Conservation (phyloP, 2,113 vertebrate species). For the Elgaria multicarinata region DNA sequence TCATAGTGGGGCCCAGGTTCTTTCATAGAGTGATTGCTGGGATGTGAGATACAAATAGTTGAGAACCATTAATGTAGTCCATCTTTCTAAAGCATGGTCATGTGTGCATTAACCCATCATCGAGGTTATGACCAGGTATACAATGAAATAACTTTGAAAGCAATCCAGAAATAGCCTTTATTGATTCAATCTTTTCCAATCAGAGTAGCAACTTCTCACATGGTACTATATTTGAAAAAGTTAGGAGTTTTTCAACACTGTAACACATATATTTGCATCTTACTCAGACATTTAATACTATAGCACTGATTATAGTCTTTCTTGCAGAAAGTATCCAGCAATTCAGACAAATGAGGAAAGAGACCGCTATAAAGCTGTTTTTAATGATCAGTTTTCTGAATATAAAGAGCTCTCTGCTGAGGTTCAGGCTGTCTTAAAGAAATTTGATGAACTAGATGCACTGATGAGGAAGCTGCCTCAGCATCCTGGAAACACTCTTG, state of each 20-base stretch:
- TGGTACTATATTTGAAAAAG: not conserved
- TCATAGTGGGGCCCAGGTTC: too few relatives aligned
- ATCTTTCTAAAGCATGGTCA: not conserved
- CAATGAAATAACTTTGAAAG: not conserved
- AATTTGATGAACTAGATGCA: slow-evolving; percentile 87
- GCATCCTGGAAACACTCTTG: slow-evolving; percentile 82
- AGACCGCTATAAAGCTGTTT: slow-evolving; percentile 93
- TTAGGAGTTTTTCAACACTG: not conserved
- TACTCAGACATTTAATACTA: not conserved
- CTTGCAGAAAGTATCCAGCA: slow-evolving; percentile 88
- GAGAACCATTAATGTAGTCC: not conserved
- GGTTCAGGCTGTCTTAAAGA: slow-evolving; percentile 85
- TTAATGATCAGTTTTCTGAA: slow-evolving; percentile 95
- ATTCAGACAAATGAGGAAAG: slow-evolving; percentile 88
- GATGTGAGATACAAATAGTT: too few relatives aligned
- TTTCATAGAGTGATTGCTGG: too few relatives aligned
- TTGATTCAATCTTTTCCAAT: not conserved
- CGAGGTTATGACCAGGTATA: not conserved
- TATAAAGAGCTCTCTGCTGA: slow-evolving; percentile 93
- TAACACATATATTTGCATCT: not conserved
- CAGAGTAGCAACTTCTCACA: not conserved
- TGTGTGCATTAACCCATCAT: not conserved
- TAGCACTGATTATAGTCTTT: not conserved
- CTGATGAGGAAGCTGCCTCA: slow-evolving; percentile 84
- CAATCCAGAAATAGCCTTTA: too few relatives aligned